A percentile compares a stretch with the other conserved stretches of the same genome.
Conservation (phyloP, 1,140 invertebrate genomes). For the Pinna nobilis region DNA sequence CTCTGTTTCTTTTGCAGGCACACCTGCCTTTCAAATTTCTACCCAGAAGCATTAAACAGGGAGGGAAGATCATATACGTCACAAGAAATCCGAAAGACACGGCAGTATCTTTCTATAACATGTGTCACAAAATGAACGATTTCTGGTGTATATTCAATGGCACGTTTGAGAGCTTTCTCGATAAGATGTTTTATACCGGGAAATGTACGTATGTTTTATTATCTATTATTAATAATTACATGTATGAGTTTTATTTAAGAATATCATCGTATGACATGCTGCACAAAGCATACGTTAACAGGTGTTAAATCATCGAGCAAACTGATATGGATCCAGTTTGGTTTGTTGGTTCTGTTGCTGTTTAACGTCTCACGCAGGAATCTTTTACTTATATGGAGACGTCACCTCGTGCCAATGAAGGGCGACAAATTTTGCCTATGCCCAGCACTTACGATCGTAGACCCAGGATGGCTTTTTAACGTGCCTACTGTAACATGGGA, state of each 20-base stretch:
- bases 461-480: no score
- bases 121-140: neutral
- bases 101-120: constrained; percentile 3
- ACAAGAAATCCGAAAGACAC: constrained; percentile 16
- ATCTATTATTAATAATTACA: neutral
- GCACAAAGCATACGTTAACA: no score
- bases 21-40: constrained; percentile 8
- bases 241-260: neutral
- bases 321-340: no score
- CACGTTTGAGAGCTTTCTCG: neutral
- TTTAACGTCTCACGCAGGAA: no score
- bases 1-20: neutral
- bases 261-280: no score
- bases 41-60: neutral
- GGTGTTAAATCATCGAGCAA: no score
- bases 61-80: constrained; percentile 2
- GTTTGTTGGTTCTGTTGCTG: no score
- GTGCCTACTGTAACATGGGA: no score
- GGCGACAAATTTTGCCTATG: no score
- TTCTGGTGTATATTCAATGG: neutral
- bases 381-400: no score
- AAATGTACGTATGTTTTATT: neutral
- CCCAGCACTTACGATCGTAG: no score
- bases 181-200: neutral
- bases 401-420: no score